A percentile compares a stretch with the other conserved stretches of the same genome.
phyloP scores from a whole-genome alignment of 1,140 invertebrate genomes.

The Papilio machaon region DNA sequence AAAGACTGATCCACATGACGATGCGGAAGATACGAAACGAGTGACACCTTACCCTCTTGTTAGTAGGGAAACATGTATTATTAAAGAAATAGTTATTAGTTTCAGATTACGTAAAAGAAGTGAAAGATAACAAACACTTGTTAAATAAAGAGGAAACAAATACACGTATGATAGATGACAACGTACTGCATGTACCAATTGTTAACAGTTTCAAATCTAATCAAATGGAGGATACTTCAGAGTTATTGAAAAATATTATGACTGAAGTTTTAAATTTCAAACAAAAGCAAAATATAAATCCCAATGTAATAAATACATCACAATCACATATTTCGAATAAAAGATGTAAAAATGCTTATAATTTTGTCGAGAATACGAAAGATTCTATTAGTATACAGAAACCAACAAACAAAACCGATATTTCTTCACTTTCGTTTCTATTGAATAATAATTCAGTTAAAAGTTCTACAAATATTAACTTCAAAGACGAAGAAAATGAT shows the following conservation, averaged over 20 bases:
- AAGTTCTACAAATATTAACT: background rate
- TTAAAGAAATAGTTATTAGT: background rate
- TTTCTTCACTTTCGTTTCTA: background rate
- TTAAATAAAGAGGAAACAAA: background rate
- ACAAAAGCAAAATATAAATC: constrained; percentile 6
- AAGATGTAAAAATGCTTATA: background rate
- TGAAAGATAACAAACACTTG: background rate
- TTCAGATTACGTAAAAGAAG: constrained; percentile 7
- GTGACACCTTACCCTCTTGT: background rate
- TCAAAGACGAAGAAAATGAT: background rate
- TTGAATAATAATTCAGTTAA: background rate
- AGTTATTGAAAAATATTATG: background rate
- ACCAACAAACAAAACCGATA: background rate
- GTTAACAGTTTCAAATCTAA: background rate
- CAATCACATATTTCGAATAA: background rate
- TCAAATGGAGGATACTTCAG: constrained; percentile 3
- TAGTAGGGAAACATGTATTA: background rate
- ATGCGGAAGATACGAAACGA: background rate
- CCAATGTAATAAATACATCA: background rate
- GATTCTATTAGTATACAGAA: background rate
- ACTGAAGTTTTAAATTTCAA: constrained; percentile 7
- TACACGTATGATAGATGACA: background rate
- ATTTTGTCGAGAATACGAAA: background rate
- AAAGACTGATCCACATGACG: too few species aligned
- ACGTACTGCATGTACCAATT: background rate